Base-by-base conservation (phyloP, 23 tunicate genomes). In the Clavelina lepadiformis region DNA sequence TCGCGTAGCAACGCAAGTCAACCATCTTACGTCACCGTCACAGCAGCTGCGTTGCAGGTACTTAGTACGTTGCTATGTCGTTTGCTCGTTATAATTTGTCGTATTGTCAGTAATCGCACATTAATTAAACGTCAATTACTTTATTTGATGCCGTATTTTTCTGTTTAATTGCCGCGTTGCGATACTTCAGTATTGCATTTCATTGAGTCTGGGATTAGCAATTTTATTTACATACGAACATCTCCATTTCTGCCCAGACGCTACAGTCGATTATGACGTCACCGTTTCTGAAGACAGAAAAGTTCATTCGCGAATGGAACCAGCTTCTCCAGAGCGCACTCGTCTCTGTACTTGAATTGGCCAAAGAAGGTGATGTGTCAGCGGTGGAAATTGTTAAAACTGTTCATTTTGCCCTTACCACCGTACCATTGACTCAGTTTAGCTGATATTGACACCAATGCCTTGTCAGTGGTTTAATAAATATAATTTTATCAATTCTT, bases 251-350 rank as follows among this genome's bases (percentile, higher is more conserved):
- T 65, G 34, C 22, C 34, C 82, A 85, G 93, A 53, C 74, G 7
- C 28, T 77, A 34, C 73, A 69, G 1, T 26, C 38, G 6, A 45
- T 85, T 28, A 37, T 85, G 23, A 56, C 58, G 13, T 76, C 74
- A 13, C 69, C 78, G 4, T 71, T 77, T 36, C 19, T 46, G 25
- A 79, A 74, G 1, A 26, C 23, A 28, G 82, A 72, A 49, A 49
- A 31, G 7, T 79, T 60, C 36, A 29, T 34, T 11, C 29, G 53
- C 2, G 83, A 89, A 35, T 89, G 91, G 83, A 63, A 8, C 56
- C 36, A 69, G 55, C 63, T 89, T 50, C 55, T 89, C 5, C 91
- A 63, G 38, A 89, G 97, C 31, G 69, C 83, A 32, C 28, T 89
- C 0, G 75, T 67, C 3, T 38, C 97, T 32, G 54, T 89, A n/a